Conservation (phyloP, 2,113 vertebrate genomes). For the Plecotus auritus region DNA sequence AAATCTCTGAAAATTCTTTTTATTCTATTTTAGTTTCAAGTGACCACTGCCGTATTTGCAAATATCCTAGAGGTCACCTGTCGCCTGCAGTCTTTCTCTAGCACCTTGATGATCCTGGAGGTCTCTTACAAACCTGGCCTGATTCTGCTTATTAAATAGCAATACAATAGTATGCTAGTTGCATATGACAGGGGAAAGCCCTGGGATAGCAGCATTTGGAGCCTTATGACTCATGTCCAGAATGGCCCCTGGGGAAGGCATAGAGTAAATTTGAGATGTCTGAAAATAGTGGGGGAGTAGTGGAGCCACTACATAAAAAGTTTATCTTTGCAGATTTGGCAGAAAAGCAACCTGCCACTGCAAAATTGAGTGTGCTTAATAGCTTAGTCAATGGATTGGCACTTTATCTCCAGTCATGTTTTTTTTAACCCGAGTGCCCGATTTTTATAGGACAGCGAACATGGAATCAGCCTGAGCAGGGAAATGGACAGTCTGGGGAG, state of each 20-base stretch:
- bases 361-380: conserved; percentile 29
- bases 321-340: conserved; percentile 52
- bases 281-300: background rate
- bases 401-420: conserved; percentile 35
- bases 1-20: background rate
- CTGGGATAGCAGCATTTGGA: background rate
- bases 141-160: background rate
- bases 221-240: conserved; percentile 11
- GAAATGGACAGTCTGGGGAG: conserved; percentile 98
- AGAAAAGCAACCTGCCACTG: conserved; percentile 56
- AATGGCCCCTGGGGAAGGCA: background rate
- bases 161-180: background rate
- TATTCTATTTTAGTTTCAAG: background rate
- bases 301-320: conserved; percentile 32
- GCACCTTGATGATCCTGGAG: background rate
- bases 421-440: conserved; percentile 54
- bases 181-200: background rate
- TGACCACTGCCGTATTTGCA: background rate
- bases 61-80: background rate
- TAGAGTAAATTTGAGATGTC: background rate
- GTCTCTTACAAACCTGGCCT: background rate
- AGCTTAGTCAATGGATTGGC: conserved; percentile 36
- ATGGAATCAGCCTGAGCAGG: conserved; percentile 86
- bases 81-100: background rate
- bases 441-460: conserved; percentile 92